Conservation (phyloP, 2,113 vertebrate genomes). For the Pleuronectes platessa region DNA sequence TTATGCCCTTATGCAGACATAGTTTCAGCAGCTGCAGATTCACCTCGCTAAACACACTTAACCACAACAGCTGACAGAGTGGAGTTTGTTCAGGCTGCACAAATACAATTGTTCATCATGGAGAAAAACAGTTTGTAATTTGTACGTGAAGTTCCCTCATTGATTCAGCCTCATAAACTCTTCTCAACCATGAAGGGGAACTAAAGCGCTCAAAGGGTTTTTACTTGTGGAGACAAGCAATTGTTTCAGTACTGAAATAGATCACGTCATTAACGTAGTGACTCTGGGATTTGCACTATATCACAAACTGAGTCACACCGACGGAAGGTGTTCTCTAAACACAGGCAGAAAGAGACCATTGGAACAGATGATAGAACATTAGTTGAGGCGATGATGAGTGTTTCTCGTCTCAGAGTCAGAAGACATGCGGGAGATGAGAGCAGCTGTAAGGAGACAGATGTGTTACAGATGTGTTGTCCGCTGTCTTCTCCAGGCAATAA, state of each 20-base stretch:
- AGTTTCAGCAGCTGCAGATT: no score
- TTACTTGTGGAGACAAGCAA: neutral
- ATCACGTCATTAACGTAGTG: neutral
- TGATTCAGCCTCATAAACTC: neutral
- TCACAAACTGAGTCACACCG: neutral
- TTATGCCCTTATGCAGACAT: neutral
- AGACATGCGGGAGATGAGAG: neutral
- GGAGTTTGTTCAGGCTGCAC: neutral
- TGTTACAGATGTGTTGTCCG: conserved; percentile 11
- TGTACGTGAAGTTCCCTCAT: neutral
- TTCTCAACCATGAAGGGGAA: neutral
- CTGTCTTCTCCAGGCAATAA: neutral
- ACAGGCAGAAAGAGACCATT: neutral
- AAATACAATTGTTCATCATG: neutral
- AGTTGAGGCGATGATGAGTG: no score
- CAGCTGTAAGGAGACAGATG: neutral
- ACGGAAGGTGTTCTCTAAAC: neutral
- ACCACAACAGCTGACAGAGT: neutral
- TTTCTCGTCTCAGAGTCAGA: neutral
- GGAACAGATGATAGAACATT: no score
- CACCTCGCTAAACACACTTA: no score
- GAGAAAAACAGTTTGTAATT: neutral
- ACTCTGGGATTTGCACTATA: neutral
- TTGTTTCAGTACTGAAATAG: neutral
- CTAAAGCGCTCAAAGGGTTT: neutral